Base-by-base conservation (phyloP, 2,797 vertebrate genomes). In the Oceanodroma leucorhoa region DNA sequence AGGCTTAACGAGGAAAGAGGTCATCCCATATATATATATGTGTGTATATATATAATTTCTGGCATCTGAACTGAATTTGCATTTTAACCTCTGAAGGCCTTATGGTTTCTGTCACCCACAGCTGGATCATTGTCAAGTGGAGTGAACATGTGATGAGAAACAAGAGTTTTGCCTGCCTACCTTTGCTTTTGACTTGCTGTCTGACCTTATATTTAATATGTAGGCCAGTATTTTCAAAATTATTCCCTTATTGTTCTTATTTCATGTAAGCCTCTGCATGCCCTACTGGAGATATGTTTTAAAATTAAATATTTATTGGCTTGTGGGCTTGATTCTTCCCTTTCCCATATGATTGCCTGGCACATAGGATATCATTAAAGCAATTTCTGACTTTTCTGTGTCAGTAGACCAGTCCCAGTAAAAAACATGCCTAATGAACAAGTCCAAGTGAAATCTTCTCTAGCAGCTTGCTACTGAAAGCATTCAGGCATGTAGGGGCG, bases 401-500 rank as follows among this genome's bases (percentile, higher is more conserved):
- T 32, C 60, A 22, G 48, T 50, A 41, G n/a, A 32, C 30, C 10
- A 40, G 12, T 23, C 7, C 15, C 21, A 17, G 26, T 5, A 80
- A 60, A 83, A 66, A 88, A 66, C 5, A 14, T 3, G 5, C 3
- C 10, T 30, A 53, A 62, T 57, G 19, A 79, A 69, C 23, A 80
- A 46, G 13, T 34, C 21, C n/a, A 40, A 26, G 48, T 64, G 18
- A 60, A 70, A 70, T 45, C 24, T 61, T 51, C 43, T 53, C 9
- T 23, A 61, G 11, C 26, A 65, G 16, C 18, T 75, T 66, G 34
- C 22, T 64, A 30, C 6, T 11, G 58, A 36, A 91, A 69, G 5
- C n/a, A 18, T 32, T 83, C 14, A 55, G 61, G 11, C 0, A 0
- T 36, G 27, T 12, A 19, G 29, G 26, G 15, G 10, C 3, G 5